These are phyloP conservation scores for Hoplostethus mediterraneus DNA, from an alignment of 2,797 vertebrate genomes.

Conservation along the genomic window DNA sequence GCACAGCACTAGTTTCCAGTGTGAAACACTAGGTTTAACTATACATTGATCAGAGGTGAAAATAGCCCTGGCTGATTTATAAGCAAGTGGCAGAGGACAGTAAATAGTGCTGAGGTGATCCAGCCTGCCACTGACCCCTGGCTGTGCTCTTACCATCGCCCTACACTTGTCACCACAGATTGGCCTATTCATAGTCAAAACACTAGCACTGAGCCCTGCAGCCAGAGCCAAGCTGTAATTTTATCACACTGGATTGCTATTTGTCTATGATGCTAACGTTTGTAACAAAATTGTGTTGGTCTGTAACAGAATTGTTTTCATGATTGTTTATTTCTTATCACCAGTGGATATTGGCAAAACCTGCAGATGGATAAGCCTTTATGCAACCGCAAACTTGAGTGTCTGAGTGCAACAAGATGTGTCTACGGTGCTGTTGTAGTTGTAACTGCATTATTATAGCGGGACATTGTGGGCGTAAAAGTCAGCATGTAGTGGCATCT, in stretches of 20 bases:
- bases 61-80: constrained; percentile 59
- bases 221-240: background rate
- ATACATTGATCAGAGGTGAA: constrained; percentile 65
- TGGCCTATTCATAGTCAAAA: constrained; percentile 33
- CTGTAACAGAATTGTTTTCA: constrained; percentile 8
- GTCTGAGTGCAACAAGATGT: constrained; percentile 16
- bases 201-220: constrained; percentile 7
- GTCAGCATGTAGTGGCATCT: constrained; percentile 58
- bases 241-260: constrained; percentile 8
- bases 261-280: constrained; percentile 33
- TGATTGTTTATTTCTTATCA: background rate
- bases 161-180: constrained; percentile 54
- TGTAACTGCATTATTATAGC: constrained; percentile 51
- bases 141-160: constrained; percentile 52
- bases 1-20: constrained; percentile 7
- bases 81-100: constrained; percentile 42
- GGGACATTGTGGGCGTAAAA: constrained; percentile 45
- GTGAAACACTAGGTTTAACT: constrained; percentile 61
- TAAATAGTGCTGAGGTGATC: constrained; percentile 56
- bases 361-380: background rate
- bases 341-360: constrained; percentile 28
- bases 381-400: constrained; percentile 14
- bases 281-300: constrained; percentile 25
- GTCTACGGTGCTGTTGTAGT: constrained; percentile 18
- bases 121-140: constrained; percentile 54